phyloP scores from a whole-genome alignment of 2,113 vertebrate genomes.

The Pachyramphus minor region DNA sequence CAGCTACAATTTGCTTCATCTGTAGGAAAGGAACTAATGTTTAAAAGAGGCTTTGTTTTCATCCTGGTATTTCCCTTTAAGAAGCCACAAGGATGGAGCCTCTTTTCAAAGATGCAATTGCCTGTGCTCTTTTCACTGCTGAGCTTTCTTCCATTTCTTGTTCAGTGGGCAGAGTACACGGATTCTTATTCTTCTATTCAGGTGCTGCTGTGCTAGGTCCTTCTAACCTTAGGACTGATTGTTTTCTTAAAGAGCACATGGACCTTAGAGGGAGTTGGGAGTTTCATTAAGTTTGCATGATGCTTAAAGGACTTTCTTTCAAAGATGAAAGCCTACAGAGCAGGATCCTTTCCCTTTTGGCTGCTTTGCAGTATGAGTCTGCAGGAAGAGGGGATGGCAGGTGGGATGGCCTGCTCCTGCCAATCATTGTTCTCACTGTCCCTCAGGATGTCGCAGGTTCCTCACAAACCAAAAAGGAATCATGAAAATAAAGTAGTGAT shows the following conservation, averaged over 20 bases:
- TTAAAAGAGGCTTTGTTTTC: background rate
- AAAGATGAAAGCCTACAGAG: background rate
- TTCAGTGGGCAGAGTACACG: accelerated
- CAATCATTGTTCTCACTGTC: background rate
- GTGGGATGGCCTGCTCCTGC: background rate
- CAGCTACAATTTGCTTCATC: background rate
- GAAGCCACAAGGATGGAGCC: background rate
- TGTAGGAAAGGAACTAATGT: background rate
- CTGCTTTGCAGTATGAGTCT: background rate
- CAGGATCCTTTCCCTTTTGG: background rate
- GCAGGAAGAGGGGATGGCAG: background rate
- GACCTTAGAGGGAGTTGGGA: background rate
- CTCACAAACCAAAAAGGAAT: background rate
- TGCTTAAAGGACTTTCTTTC: background rate
- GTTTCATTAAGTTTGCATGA: background rate
- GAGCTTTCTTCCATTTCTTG: background rate
- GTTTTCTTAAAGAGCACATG: background rate
- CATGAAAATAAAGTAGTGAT: background rate
- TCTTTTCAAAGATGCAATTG: background rate
- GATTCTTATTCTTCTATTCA: background rate
- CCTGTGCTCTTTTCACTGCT: background rate
- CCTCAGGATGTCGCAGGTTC: background rate
- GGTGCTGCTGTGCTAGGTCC: background rate
- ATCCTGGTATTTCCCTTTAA: background rate
- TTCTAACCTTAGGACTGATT: background rate